These are phyloP conservation scores for Leptothorax acervorum DNA, from an alignment of 2,888 invertebrate species.

Conservation along the genomic window DNA sequence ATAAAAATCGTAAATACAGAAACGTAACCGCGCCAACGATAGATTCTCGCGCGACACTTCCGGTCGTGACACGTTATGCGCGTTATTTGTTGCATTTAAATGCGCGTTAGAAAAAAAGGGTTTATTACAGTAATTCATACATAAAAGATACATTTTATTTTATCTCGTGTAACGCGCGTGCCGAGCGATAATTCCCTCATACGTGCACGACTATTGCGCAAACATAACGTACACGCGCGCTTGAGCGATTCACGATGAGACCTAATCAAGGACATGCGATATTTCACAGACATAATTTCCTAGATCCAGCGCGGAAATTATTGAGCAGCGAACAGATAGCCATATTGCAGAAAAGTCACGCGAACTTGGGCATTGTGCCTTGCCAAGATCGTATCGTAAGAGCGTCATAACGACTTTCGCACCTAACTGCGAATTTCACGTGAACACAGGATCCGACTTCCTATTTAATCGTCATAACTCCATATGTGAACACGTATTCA, in stretches of 20 bases:
- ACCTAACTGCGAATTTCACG: constrained; percentile 42
- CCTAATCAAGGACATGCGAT: constrained; percentile 83
- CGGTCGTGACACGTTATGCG: neutral
- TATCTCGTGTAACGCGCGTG: neutral
- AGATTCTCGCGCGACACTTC: neutral
- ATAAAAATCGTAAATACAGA: neutral
- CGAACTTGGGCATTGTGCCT: constrained; percentile 65
- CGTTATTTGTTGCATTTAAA: constrained; percentile 9
- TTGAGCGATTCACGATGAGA: constrained; percentile 70
- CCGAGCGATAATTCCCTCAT: neutral
- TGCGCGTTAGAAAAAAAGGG: constrained; percentile 5
- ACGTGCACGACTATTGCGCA: constrained; percentile 24
- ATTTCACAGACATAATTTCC: constrained; percentile 79
- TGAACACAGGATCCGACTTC: neutral
- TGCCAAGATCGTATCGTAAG: constrained; percentile 21
- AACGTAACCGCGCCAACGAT: neutral
- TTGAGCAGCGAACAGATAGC: constrained; percentile 74
- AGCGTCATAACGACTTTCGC: constrained; percentile 45
- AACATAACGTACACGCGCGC: constrained; percentile 26
- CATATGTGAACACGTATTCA: neutral
- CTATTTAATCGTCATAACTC: neutral
- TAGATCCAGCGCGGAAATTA: constrained; percentile 76
- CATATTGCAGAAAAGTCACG: constrained; percentile 79
- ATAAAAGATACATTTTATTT: constrained; percentile 19
- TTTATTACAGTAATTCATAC: neutral